phyloP scores from a whole-genome alignment of 2,888 invertebrate species.

The Falcaria lacertinaria region DNA sequence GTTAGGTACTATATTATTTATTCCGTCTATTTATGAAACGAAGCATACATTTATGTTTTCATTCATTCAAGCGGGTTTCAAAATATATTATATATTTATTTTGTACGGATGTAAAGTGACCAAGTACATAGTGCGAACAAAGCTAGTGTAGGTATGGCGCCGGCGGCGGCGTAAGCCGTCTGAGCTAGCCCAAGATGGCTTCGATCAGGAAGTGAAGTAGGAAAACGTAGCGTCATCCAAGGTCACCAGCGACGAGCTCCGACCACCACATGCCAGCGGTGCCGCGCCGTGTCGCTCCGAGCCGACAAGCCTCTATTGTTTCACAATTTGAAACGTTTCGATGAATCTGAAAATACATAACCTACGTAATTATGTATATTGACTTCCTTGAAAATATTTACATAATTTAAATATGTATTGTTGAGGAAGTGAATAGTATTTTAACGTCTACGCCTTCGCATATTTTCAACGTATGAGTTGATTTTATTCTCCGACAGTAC shows the following conservation, averaged over 20 bases:
- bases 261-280: constrained; percentile 42
- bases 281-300: constrained; percentile 37
- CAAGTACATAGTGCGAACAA: constrained; percentile 6
- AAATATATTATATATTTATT: neutral
- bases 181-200: constrained; percentile 59
- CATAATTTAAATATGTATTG: neutral
- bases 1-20: no score
- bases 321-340: constrained; percentile 53
- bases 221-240: constrained; percentile 74
- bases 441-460: neutral
- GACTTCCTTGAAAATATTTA: constrained; percentile 9
- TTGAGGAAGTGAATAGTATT: neutral
- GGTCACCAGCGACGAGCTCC: constrained; percentile 56
- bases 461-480: neutral
- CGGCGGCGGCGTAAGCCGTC: constrained; percentile 24
- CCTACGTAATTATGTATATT: constrained; percentile 5
- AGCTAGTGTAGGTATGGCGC: constrained; percentile 30
- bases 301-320: constrained; percentile 49
- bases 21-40: no score
- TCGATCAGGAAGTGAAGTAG: constrained; percentile 74
- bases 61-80: no score
- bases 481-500: neutral
- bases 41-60: no score
- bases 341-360: constrained; percentile 28
- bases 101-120: constrained; percentile 1